Base-by-base conservation (phyloP, 1,140 invertebrate species). In the Antheraea pernyi region DNA sequence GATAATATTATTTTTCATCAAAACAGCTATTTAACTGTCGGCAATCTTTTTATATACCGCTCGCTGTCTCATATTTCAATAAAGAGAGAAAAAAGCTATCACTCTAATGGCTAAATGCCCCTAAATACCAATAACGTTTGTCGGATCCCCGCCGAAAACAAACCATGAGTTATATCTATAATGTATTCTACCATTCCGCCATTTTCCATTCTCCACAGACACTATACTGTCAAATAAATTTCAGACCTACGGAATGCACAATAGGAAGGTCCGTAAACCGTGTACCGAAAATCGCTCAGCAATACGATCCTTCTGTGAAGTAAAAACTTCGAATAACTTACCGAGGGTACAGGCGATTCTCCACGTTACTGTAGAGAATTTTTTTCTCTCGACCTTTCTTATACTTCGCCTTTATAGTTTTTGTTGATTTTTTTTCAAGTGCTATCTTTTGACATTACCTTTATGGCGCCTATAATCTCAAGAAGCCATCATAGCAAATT, bases 121-220 rank as follows among this genome's bases (percentile, higher is more conserved):
- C 83, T 90, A 90, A 91, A 91, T 91, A 91, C 87, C 89, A 91
- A 91, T 91, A 91, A 90, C 82, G 89, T 83, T 91, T 91, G 89
- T 91, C 88, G 86, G 83, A 83, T 79, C 89, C 87, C 88, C 85
- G 88, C 88, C 89, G 88, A 91, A 91, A 91, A 91, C 88, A 91
- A 91, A 91, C 87, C 88, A 80, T 91, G 88, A 91, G 83, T 91
- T 91, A 91, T 91, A 82, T 82, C 83, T 82, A 82, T 85, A 86
- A 88, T 91, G 83, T 88, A 86, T 89, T 86, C 82, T 84, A 69
- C 88, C 77, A 90, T 90, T 89, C 88, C 87, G 85, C 87, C 88
- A 91, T 91, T 91, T 91, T 89, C 88, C 86, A 91, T 91, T 91
- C 88, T 91, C 89, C 79, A 88, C 88, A 91, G 88, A 91, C 81